Conservation (phyloP, 2,113 vertebrate species). For the Menura novaehollandiae region DNA sequence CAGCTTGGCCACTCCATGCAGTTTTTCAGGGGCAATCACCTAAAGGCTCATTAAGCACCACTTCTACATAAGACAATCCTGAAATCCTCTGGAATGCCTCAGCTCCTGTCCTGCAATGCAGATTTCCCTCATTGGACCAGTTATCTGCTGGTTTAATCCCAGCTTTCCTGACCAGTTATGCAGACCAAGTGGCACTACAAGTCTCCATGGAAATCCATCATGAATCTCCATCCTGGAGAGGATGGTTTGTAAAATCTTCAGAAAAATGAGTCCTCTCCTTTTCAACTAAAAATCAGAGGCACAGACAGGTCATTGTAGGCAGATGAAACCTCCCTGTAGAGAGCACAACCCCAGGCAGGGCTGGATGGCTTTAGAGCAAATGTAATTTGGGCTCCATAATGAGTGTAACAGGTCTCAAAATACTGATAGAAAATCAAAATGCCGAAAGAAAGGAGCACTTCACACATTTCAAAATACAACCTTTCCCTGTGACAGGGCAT, state of each 20-base stretch:
- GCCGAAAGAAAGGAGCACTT: not conserved
- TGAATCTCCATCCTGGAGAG: not conserved
- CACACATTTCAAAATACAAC: not conserved
- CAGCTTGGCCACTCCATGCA: fast-evolving
- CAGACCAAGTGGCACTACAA: not conserved
- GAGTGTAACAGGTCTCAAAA: not conserved
- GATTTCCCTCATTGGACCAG: not conserved
- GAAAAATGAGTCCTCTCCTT: not conserved
- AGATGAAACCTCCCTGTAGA: not conserved
- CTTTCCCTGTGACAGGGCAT: not conserved
- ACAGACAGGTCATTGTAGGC: not conserved
- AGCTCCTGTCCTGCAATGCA: not conserved
- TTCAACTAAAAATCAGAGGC: not conserved
- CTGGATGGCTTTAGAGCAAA: not conserved
- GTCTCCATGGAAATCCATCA: not conserved
- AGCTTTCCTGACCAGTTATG: not conserved
- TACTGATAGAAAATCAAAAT: not conserved
- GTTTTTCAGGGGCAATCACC: not conserved
- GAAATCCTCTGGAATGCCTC: not conserved
- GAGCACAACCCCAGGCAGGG: not conserved
- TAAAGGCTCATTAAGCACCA: not conserved
- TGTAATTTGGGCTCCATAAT: not conserved
- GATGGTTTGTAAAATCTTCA: not conserved
- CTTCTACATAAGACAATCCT: not conserved
- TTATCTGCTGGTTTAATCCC: not conserved